A percentile compares a stretch with the other conserved stretches of the same genome.
Evolutionary conservation across 2,797 vertebrate species (phyloP).

Genomic region (Vultur gryphus): DNA sequence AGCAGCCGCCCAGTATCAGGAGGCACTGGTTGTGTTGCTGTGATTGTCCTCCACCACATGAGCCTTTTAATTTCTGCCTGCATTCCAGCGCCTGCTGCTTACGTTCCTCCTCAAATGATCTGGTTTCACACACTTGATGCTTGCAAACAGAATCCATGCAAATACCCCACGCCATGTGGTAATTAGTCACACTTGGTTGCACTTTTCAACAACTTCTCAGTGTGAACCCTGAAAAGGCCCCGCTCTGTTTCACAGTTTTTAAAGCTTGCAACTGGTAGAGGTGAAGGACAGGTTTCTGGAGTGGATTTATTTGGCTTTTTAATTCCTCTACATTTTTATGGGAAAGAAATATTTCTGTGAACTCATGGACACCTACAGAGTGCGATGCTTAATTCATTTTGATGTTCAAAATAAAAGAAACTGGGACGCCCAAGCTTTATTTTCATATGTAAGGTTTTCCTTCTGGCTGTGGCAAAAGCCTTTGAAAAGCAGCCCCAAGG

Average conservation of each 20-base stretch:
- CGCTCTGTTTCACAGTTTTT: background rate
- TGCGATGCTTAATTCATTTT: background rate
- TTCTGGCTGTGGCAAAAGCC: slow-evolving; percentile 24
- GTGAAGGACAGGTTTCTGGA: background rate
- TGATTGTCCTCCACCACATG: background rate
- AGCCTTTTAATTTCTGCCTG: background rate
- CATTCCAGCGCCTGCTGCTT: background rate
- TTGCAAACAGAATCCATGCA: slow-evolving; percentile 41
- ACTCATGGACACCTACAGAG: background rate
- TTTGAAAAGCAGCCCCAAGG: slow-evolving; percentile 43
- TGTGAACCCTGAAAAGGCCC: background rate
- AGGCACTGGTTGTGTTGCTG: background rate
- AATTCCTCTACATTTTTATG: background rate
- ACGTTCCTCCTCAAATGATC: background rate
- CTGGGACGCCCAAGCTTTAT: slow-evolving; percentile 19
- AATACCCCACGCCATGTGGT: background rate
- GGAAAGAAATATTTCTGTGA: slow-evolving; percentile 3
- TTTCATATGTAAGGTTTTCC: slow-evolving; percentile 37
- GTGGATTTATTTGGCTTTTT: background rate
- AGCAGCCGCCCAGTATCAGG: background rate
- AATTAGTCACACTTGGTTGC: slow-evolving; percentile 47
- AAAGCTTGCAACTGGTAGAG: background rate
- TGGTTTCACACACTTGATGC: background rate
- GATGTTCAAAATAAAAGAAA: background rate
- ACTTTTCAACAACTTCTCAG: slow-evolving; percentile 46